Base-by-base conservation (phyloP, 2,888 invertebrate species). In the Zygothrica quintamaculata region DNA sequence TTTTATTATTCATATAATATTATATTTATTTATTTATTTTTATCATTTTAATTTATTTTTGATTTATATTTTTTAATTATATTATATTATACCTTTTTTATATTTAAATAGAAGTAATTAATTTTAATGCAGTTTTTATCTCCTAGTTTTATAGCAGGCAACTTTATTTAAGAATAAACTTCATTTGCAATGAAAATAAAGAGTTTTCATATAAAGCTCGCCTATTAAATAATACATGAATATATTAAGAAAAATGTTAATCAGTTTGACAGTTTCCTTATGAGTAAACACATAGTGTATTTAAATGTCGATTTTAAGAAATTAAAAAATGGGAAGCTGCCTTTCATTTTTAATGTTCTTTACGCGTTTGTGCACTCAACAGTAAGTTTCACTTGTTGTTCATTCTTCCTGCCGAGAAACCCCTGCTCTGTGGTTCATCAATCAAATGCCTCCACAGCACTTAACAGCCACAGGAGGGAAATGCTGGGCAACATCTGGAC, bases 401-500 rank as follows among this genome's bases (percentile, higher is more conserved):
- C 37, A 52, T 33, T 31, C 33, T 18, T 18, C 12, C 5, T 47
- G 25, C 34, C 31, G 46, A n/a, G 42, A 12, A 52, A 3, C 11
- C 9, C 36, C 57, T 42, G 36, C 53, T 53, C 55, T 56, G 56
- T 31, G 55, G 48, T 55, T 56, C 74, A 80, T 77, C 77, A 77
- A 77, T 77, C 77, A 80, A 80, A 65, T 67, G 67, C 61, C 65
- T 29, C 22, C 34, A 43, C 4, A 59, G 65, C 70, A 70, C 77
- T 69, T 74, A 74, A 53, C 58, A 62, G 44, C 61, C 61, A 15
- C 58, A 43, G 70, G 43, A 66, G 64, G 40, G 44, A 16, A 25
- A 39, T 31, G 37, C 9, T 46, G 56, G 58, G 52, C 62, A 67
- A 73, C 67, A 71, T 62, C 68, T 71, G 68, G 68, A 52, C 43